phyloP scores from a whole-genome alignment of 2,113 vertebrate species.

The Sterrhoptilus dennistouni region DNA sequence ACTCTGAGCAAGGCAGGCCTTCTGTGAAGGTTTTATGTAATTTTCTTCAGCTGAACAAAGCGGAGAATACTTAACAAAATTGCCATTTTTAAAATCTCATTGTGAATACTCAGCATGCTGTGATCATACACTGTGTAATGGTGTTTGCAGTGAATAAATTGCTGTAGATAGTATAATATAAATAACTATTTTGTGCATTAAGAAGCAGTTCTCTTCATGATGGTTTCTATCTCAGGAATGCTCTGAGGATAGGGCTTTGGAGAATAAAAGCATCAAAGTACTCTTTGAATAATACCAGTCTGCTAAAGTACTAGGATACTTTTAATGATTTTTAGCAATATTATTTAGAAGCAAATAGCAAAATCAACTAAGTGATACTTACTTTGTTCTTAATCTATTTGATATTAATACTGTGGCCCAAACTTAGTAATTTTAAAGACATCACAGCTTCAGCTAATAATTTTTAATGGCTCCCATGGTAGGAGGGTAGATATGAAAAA shows the following conservation, averaged over 20 bases:
- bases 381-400: not conserved
- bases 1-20: constrained; percentile 9
- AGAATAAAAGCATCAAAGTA: constrained; percentile 15
- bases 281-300: constrained; percentile 24
- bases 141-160: constrained; percentile 64
- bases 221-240: constrained; percentile 8
- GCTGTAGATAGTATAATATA: constrained; percentile 63
- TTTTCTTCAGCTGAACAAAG: constrained; percentile 53
- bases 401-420: not conserved
- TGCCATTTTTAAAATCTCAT: constrained; percentile 58
- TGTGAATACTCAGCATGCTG: constrained; percentile 49
- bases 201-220: constrained; percentile 10
- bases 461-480: not conserved
- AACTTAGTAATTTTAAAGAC: not conserved
- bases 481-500: not conserved
- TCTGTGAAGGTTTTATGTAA: constrained; percentile 50
- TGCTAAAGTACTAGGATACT: not conserved
- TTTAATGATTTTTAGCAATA: not conserved
- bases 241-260: constrained; percentile 1
- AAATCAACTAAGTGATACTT: not conserved
- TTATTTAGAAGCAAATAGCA: constrained; percentile 5
- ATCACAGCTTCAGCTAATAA: not conserved
- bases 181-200: constrained; percentile 57
- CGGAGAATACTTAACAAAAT: constrained; percentile 61
- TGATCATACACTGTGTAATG: constrained; percentile 64